phyloP scores from a whole-genome alignment of 2,113 vertebrate genomes.

The Rissa tridactyla region DNA sequence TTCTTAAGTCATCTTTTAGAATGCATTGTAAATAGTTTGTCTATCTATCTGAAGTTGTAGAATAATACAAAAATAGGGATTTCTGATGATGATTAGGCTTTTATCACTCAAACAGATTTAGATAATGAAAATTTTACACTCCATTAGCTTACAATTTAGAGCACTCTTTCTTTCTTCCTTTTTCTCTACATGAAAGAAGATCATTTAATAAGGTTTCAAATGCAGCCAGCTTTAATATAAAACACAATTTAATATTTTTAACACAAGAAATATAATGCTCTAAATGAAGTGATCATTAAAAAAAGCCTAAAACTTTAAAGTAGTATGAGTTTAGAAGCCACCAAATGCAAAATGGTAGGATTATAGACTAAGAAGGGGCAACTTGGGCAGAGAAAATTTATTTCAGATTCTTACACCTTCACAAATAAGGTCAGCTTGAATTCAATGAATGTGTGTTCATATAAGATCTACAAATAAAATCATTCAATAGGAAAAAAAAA shows the following conservation, averaged over 20 bases:
- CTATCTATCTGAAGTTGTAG: neutral
- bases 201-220: neutral
- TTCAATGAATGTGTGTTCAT: neutral
- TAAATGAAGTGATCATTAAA: neutral
- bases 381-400: neutral
- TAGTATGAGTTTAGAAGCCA: neutral
- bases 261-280: neutral
- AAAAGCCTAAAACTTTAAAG: rapidly evolving
- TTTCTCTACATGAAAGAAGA: neutral
- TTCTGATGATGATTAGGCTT: neutral
- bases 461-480: neutral
- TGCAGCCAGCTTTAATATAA: neutral
- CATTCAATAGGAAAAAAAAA: neutral
- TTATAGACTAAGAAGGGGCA: neutral
- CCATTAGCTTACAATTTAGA: neutral
- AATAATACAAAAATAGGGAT: neutral
- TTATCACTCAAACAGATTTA: neutral
- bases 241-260: neutral
- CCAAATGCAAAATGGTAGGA: neutral
- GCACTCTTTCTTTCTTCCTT: neutral
- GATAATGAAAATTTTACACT: neutral
- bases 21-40: neutral
- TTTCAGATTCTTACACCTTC: neutral
- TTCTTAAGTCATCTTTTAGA: neutral
- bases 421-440: neutral